phyloP scores from a whole-genome alignment of 2,797 vertebrate species.

The Enteromius fasciolatus region DNA sequence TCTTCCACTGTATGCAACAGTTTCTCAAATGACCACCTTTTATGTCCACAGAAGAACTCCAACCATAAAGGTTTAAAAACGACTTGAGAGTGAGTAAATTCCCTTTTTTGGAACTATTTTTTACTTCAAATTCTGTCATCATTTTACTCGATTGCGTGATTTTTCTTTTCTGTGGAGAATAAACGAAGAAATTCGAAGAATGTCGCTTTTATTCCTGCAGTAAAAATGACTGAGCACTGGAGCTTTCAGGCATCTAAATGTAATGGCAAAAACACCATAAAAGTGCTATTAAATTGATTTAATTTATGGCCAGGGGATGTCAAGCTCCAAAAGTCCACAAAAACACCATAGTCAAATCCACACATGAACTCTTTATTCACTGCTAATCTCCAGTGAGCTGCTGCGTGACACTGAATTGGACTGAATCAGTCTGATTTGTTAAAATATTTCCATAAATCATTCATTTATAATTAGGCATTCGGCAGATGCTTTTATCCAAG shows the following conservation, averaged over 20 bases:
- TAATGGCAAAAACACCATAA: not conserved
- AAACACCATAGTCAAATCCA: not conserved
- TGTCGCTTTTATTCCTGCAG: not conserved
- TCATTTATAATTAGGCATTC: not conserved
- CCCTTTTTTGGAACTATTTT: not conserved
- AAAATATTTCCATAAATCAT: not conserved
- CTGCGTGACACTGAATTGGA: not conserved
- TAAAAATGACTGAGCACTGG: conserved; percentile 4
- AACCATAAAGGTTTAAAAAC: no score
- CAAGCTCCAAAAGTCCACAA: not conserved
- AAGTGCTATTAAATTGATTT: conserved; percentile 2
- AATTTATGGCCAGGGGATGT: not conserved
- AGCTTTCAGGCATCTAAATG: not conserved
- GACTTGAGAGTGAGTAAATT: no score
- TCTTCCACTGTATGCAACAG: no score
- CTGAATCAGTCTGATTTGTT: not conserved
- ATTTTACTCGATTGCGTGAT: not conserved
- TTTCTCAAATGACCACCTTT: not conserved
- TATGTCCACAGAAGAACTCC: no score
- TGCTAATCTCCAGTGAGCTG: not conserved
- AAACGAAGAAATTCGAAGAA: not conserved
- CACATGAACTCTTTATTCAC: not conserved
- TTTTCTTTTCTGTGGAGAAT: not conserved
- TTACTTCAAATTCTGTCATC: not conserved
- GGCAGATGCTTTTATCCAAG: not conserved